Evolutionary conservation across 2,888 invertebrate species (phyloP), one percentile per base, ranked within the genome.

Genomic region (Parnassius orleans): DNA sequence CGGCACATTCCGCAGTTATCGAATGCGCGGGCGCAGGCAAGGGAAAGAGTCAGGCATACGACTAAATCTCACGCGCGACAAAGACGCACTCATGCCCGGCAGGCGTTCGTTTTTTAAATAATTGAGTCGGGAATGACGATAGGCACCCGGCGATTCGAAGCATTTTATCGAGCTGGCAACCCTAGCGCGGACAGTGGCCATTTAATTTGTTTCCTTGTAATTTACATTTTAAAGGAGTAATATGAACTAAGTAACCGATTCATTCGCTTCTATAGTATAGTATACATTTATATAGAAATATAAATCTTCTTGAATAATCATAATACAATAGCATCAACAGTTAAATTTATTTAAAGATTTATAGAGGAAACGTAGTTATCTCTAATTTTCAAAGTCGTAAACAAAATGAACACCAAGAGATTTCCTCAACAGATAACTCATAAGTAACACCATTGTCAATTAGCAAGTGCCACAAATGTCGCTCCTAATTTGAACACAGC

Each of bases 1-100:
- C 90, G 91, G 84, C 88, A 75, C 90, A 90, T 91, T 90, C 90
- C 88, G 74, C 74, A 77, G 81, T 87, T 90, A 90, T 90, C 90
- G 83, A 79, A 81, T 77, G 74, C 83, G 86, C 86, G 76, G 79
- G 81, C 84, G 87, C 89, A 84, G 79, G 79, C 77, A 82, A 72
- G 68, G 46, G 77, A 88, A 71, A 75, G 80, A 72, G 88, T 87
- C 70, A 66, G 74, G 67, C 57, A 75, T 73, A 80, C 65, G 65
- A 60, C 72, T 73, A 66, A 77, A 80, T 80, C 80, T 82, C 72
- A 77, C 68, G 84, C 61, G 77, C 58, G 76, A 90, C 76, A 85
- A 77, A 77, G 89, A 88, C 72, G 71, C 74, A 78, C 61, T 70
- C 67, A 72, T 73, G 78, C 76, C 73, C 83, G 83, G 83, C 80